Conservation (phyloP, 2,888 invertebrate species). For the Melanargia galathea region DNA sequence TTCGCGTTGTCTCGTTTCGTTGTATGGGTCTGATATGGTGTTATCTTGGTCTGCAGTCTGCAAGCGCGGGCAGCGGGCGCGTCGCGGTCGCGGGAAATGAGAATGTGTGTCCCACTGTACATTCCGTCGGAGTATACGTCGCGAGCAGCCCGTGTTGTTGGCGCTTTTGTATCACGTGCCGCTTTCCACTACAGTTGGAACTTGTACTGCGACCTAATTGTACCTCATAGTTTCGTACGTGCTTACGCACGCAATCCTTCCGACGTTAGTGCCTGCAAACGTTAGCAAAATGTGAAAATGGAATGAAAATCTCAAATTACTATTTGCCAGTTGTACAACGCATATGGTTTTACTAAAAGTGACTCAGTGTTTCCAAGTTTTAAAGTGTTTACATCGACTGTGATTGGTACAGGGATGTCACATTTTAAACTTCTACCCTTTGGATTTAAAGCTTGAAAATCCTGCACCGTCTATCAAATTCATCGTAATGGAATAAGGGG, state of each 20-base stretch:
- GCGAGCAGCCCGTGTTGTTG: constrained; percentile 60
- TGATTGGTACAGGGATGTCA: constrained; percentile 64
- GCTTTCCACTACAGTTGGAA: constrained; percentile 50
- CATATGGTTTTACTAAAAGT: constrained; percentile 60
- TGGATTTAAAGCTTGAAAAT: constrained; percentile 55
- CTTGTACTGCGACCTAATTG: constrained; percentile 53
- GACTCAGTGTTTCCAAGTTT: constrained; percentile 69
- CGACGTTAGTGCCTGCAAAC: constrained; percentile 18
- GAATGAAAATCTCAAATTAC: constrained; percentile 23
- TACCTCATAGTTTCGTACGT: constrained; percentile 36
- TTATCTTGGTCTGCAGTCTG: constrained; percentile 52
- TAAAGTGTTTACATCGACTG: constrained; percentile 62
- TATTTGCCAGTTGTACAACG: constrained; percentile 36
- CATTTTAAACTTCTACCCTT: constrained; percentile 47
- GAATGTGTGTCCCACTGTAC: constrained; percentile 48
- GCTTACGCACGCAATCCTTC: constrained; percentile 26
- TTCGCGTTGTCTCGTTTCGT: constrained; percentile 48
- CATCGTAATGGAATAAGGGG: constrained; percentile 50
- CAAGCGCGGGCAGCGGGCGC: constrained; percentile 44
- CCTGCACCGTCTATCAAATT: constrained; percentile 52
- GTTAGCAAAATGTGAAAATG: constrained; percentile 41
- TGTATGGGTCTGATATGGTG: constrained; percentile 51
- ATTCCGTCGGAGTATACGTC: constrained; percentile 61
- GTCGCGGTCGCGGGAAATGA: constrained; percentile 43
- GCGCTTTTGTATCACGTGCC: constrained; percentile 47